These are phyloP conservation scores for Euphonia xanthogaster DNA, from an alignment of 2,797 vertebrate genomes.

Conservation along the genomic window DNA sequence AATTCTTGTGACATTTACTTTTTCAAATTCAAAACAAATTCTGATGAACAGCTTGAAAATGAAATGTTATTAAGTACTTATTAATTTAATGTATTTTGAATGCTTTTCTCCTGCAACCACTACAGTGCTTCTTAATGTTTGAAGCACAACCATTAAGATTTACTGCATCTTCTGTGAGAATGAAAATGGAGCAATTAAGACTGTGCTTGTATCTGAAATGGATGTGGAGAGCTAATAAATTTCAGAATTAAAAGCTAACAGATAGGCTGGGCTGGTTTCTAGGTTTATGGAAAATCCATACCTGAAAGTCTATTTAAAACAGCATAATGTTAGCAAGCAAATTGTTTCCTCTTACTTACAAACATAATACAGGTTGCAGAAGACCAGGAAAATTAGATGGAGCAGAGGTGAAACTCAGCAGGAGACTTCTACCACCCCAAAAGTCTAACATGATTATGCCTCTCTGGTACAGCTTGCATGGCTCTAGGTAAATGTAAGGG, in stretches of 20 bases:
- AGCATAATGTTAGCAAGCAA: conserved; percentile 49
- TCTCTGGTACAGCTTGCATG: background rate
- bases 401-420: background rate
- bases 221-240: conserved; percentile 72
- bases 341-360: conserved; percentile 53
- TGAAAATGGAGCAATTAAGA: conserved; percentile 79
- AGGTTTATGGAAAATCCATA: conserved; percentile 76
- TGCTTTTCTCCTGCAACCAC: conserved; percentile 63
- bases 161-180: conserved; percentile 71
- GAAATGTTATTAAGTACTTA: conserved; percentile 59
- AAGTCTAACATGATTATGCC: background rate
- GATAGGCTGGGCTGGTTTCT: conserved; percentile 58
- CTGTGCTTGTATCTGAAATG: conserved; percentile 66
- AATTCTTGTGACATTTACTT: conserved; percentile 25
- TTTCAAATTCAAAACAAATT: conserved; percentile 62
- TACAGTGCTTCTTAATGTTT: conserved; percentile 56
- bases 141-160: conserved; percentile 71
- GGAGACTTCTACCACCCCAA: background rate
- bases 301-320: conserved; percentile 70
- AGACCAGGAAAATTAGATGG: conserved; percentile 4
- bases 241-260: conserved; percentile 75
- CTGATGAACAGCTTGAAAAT: conserved; percentile 67
- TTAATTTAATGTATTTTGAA: conserved; percentile 68
- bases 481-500: background rate
- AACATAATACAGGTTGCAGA: conserved; percentile 23